Evolutionary conservation across 2,113 vertebrate genomes (phyloP).

Genomic region (Gobiocypris rarus): DNA sequence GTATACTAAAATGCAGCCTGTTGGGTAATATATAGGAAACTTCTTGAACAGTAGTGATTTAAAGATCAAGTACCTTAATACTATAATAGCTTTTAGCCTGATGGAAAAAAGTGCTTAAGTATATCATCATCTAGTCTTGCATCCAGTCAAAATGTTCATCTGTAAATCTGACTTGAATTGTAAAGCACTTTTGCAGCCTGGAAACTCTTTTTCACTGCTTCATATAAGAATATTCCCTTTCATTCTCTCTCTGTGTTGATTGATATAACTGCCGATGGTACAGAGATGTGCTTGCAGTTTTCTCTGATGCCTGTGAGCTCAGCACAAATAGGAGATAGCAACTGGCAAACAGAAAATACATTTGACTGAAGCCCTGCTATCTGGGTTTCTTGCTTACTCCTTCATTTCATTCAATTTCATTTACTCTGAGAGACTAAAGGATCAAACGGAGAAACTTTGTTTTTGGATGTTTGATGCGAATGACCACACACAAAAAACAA

Average conservation of each 20-base stretch:
- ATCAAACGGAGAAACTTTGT: not conserved
- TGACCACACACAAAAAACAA: not conserved
- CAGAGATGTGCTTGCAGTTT: conserved; percentile 24
- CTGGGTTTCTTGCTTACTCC: conserved; percentile 10
- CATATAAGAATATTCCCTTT: conserved; percentile 4
- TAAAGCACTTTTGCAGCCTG: not conserved
- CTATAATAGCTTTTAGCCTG: not conserved
- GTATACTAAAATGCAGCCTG: not conserved
- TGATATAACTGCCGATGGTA: conserved; percentile 39
- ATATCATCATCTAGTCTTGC: not conserved
- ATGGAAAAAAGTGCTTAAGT: not conserved
- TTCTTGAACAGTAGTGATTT: not conserved
- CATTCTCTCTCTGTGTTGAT: conserved; percentile 16
- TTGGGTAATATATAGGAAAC: not conserved
- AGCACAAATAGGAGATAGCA: conserved; percentile 48
- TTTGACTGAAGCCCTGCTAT: conserved; percentile 38
- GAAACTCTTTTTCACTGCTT: not conserved
- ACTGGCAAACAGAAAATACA: conserved; percentile 34
- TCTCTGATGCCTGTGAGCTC: conserved; percentile 29
- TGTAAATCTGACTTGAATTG: not conserved
- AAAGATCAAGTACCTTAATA: not conserved
- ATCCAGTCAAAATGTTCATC: not conserved
- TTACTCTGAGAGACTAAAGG: conserved; percentile 10
- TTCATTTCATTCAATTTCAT: conserved; percentile 19
- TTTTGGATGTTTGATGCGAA: not conserved